phyloP scores from a whole-genome alignment of 2,888 invertebrate species.

The Troglohyphantes excavatus region DNA sequence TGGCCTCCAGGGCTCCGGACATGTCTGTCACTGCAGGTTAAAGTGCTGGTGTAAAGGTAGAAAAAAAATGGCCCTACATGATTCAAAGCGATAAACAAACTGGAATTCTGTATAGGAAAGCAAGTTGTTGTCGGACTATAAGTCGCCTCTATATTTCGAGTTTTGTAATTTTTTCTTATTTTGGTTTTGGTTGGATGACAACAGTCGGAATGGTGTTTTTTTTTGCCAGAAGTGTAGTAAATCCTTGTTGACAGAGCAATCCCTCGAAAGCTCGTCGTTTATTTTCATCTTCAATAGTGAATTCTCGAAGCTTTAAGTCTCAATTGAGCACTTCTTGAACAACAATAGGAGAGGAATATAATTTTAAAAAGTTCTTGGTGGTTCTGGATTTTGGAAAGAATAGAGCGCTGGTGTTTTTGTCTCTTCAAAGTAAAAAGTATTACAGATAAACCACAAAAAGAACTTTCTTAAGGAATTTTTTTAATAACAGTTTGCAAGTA shows the following conservation, averaged over 20 bases:
- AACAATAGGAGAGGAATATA: background rate
- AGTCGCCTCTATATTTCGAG: conserved; percentile 45
- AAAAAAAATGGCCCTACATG: conserved; percentile 25
- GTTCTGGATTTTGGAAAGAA: no score
- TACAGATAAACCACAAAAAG: no score
- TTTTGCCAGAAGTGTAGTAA: conserved; percentile 32
- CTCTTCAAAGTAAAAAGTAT: no score
- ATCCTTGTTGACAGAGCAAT: conserved; percentile 44
- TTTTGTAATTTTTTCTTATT: background rate
- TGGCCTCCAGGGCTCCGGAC: background rate
- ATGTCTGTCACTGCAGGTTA: conserved; percentile 28
- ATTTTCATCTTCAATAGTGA: background rate
- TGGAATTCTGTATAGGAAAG: conserved; percentile 7
- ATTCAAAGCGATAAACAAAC: conserved; percentile 58
- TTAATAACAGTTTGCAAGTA: no score
- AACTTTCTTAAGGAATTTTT: no score
- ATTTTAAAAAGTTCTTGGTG: background rate
- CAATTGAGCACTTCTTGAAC: background rate
- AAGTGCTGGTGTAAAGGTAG: background rate
- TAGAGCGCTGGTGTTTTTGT: no score
- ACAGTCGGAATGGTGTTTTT: conserved; percentile 36
- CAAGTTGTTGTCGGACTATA: conserved; percentile 38
- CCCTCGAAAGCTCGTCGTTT: background rate
- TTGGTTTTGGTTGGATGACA: background rate
- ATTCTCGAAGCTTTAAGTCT: conserved; percentile 8